Evolutionary conservation across 2,113 vertebrate species (phyloP).

Genomic region (Mobula birostris): DNA sequence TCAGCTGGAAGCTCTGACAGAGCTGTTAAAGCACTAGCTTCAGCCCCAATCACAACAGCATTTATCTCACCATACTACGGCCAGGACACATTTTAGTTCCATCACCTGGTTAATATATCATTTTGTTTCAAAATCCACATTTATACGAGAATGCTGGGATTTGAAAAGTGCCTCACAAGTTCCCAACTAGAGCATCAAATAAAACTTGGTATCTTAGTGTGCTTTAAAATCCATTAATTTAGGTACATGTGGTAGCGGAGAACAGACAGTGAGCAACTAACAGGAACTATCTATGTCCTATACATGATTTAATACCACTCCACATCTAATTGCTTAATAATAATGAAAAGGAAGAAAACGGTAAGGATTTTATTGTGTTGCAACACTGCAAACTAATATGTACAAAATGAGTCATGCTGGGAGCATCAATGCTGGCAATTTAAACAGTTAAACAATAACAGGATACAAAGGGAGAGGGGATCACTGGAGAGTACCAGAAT

Average conservation of each 20-base stretch:
- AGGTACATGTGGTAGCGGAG: not conserved
- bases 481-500: not conserved
- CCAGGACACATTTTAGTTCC: slow-evolving; percentile 17
- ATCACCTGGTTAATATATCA: slow-evolving; percentile 15
- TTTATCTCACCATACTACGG: not conserved
- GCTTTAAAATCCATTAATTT: slow-evolving; percentile 24
- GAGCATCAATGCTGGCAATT: not conserved
- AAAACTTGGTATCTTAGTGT: not conserved
- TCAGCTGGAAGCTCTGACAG: not conserved
- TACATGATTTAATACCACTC: not conserved
- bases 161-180: not conserved
- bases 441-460: not conserved
- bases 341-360: not conserved
- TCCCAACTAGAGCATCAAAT: not conserved
- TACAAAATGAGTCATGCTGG: not conserved
- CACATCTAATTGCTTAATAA: not conserved
- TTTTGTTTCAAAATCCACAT: not conserved
- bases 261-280: not conserved
- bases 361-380: not conserved
- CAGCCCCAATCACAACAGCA: not conserved
- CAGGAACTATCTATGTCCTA: not conserved
- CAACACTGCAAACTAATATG: not conserved
- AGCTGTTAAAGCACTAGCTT: not conserved
- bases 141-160: not conserved
- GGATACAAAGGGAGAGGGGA: not conserved